A percentile compares a stretch with the other conserved stretches of the same genome.
Conservation (phyloP, 2,113 vertebrate species). For the Illadopsis cleaveri region DNA sequence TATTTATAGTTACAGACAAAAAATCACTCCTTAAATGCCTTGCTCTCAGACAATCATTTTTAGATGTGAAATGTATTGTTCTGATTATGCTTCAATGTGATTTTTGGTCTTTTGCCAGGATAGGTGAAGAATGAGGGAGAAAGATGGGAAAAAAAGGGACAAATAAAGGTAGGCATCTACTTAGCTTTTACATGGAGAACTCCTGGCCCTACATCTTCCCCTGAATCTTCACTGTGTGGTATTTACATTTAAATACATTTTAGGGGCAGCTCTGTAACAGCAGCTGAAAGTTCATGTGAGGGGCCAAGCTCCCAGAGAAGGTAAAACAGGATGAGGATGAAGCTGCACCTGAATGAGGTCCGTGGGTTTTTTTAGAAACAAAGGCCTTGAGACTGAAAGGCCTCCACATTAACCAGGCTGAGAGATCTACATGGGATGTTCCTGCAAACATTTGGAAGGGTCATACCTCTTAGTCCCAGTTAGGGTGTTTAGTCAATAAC, state of each 20-base stretch:
- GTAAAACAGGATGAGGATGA: neutral
- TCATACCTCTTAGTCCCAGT: neutral
- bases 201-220: neutral
- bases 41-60: neutral
- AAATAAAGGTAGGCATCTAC: neutral
- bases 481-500: neutral
- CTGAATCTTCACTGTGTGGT: neutral
- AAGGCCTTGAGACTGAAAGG: neutral
- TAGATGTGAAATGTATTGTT: neutral
- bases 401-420: neutral
- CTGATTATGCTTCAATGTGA: neutral
- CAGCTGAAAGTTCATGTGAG: neutral
- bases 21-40: neutral
- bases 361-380: neutral
- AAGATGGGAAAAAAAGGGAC: neutral
- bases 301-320: neutral
- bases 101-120: neutral
- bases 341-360: neutral
- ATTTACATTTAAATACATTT: neutral
- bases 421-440: neutral
- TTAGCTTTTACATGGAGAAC: neutral
- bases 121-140: neutral
- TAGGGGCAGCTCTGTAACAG: neutral
- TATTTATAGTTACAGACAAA: neutral
- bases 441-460: neutral